Percentiles rank a stretch among this genome's conserved stretches.
Conservation (phyloP, 2,888 invertebrate genomes). For the Eristalinus aeneus region DNA sequence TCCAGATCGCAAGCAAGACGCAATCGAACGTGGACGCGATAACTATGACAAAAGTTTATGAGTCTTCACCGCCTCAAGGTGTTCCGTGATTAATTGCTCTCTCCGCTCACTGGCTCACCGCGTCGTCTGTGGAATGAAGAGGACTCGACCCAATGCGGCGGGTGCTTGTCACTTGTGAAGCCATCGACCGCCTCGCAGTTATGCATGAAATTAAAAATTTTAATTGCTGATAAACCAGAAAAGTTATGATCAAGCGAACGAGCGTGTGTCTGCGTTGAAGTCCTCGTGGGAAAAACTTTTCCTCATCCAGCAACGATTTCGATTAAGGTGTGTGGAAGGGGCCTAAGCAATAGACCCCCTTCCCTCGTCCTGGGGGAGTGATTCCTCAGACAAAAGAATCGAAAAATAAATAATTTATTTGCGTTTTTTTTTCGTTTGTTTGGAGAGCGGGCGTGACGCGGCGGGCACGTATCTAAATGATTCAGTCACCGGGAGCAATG, state of each 20-base stretch:
- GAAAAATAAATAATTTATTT: constrained; percentile 42
- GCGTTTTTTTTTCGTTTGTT: neutral
- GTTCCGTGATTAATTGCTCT: constrained; percentile 59
- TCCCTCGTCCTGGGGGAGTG: constrained; percentile 38
- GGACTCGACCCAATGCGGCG: neutral
- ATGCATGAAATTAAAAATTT: constrained; percentile 69
- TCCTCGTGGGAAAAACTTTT: constrained; percentile 43
- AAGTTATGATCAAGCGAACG: constrained; percentile 17
- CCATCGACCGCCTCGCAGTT: constrained; percentile 35
- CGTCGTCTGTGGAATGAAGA: neutral
- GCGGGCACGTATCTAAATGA: neutral
- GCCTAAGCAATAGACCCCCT: neutral
- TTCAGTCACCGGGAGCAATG: neutral
- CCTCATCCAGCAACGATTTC: neutral
- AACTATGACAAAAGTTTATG: constrained; percentile 67
- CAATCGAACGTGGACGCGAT: constrained; percentile 65
- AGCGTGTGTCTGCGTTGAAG: neutral
- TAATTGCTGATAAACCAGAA: constrained; percentile 68
- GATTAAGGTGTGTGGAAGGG: constrained; percentile 7
- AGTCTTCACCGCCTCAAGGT: constrained; percentile 61
- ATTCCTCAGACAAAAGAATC: constrained; percentile 23
- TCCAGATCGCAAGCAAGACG: constrained; percentile 26
- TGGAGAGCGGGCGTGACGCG: neutral
- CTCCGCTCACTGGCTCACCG: neutral
- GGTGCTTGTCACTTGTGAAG: neutral